Percentiles rank a stretch among this genome's conserved stretches.
Evolutionary conservation across 2,888 invertebrate genomes (phyloP).

Genomic region (Drosophila cognata): DNA sequence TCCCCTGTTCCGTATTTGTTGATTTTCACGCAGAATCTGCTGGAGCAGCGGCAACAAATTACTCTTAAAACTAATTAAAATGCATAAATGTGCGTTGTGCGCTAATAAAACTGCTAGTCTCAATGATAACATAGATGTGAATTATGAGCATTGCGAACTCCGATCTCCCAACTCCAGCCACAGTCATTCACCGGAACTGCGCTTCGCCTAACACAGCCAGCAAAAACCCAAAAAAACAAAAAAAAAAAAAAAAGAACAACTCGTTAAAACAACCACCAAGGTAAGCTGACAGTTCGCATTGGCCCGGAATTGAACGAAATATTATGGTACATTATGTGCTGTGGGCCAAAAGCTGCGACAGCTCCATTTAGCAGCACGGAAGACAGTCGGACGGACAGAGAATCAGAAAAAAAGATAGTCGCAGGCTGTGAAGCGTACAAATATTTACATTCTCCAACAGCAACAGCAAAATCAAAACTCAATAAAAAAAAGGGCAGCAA

Average conservation of each 20-base stretch:
- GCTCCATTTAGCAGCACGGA: conserved; percentile 48
- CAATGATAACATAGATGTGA: conserved; percentile 54
- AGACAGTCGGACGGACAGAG: not conserved
- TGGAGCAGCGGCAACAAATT: conserved; percentile 39
- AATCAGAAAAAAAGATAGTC: conserved; percentile 1
- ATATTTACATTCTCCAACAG: conserved; percentile 56
- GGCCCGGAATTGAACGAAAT: conserved; percentile 59
- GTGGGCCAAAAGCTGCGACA: conserved; percentile 41
- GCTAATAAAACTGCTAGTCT: conserved; percentile 10
- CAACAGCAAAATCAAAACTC: conserved; percentile 47
- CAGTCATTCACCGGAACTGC: conserved; percentile 67
- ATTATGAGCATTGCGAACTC: conserved; percentile 48
- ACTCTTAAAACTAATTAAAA: conserved; percentile 70
- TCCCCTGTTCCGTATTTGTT: not conserved
- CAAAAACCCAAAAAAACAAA: not conserved
- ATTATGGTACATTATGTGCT: conserved; percentile 76
- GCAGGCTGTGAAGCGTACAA: conserved; percentile 51
- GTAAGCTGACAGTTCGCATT: conserved; percentile 30
- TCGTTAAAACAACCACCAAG: conserved; percentile 38
- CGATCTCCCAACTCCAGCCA: conserved; percentile 39
- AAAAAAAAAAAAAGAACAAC: not conserved
- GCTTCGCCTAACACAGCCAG: conserved; percentile 59
- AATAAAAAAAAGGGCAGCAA: conserved; percentile 25
- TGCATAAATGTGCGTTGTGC: conserved; percentile 44
- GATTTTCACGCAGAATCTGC: conserved; percentile 13